These are phyloP conservation scores for Chymomyza amoena DNA, from an alignment of 2,888 invertebrate species.

Conservation along the genomic window DNA sequence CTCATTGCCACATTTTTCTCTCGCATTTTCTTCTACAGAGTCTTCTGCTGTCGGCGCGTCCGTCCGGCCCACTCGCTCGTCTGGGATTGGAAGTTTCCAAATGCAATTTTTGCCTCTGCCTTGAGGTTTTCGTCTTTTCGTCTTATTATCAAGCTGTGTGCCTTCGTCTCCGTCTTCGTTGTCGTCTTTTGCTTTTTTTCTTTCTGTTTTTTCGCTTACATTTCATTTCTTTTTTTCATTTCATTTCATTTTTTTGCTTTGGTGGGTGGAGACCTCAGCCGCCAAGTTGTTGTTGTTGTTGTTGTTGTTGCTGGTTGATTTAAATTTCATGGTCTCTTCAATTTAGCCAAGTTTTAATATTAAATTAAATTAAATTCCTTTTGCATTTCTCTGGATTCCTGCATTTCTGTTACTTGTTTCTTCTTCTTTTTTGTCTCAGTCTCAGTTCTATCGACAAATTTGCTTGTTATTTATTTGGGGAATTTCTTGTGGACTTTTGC, in stretches of 20 bases:
- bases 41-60: constrained; percentile 24
- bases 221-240: constrained; percentile 11
- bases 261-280: constrained; percentile 44
- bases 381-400: constrained; percentile 37
- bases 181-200: neutral
- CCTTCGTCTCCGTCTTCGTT: constrained; percentile 42
- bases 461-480: neutral
- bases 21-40: constrained; percentile 36
- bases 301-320: constrained; percentile 48
- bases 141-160: neutral
- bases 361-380: constrained; percentile 64
- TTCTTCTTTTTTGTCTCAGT: neutral
- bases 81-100: constrained; percentile 77
- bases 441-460: neutral
- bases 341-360: constrained; percentile 57
- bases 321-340: constrained; percentile 69
- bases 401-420: neutral
- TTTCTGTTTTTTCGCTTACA: neutral
- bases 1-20: constrained; percentile 56
- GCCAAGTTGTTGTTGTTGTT: constrained; percentile 14
- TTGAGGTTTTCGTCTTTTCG: constrained; percentile 47
- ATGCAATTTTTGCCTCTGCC: constrained; percentile 64
- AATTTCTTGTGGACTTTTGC: constrained; percentile 7
- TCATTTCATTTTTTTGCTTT: constrained; percentile 18
- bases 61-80: constrained; percentile 46